These are phyloP conservation scores for Callipepla squamata DNA, from an alignment of 2,113 vertebrate genomes.

Conservation along the genomic window DNA sequence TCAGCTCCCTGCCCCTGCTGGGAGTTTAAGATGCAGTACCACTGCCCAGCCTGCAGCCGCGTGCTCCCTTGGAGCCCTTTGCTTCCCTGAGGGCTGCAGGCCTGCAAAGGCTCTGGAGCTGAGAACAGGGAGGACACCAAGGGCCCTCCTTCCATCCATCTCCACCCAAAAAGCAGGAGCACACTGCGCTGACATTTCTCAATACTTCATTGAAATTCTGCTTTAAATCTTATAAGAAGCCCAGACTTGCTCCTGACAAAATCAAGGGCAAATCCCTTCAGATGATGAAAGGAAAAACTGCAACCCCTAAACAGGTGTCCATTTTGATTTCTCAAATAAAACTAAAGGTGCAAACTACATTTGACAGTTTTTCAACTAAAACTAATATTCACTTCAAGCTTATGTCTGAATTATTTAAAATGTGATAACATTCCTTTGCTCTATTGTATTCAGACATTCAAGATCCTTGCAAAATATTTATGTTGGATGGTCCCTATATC, in stretches of 20 bases:
- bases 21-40: too few species aligned
- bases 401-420: constrained; percentile 41
- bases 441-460: constrained; percentile 33
- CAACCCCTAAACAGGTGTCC: not conserved
- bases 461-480: constrained; percentile 61
- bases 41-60: not conserved
- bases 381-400: constrained; percentile 5
- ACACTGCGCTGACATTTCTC: rapidly evolving
- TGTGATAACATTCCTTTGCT: constrained; percentile 18
- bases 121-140: not conserved
- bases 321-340: not conserved
- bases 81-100: rapidly evolving
- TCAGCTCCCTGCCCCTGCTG: not conserved
- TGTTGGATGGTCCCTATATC: constrained; percentile 40
- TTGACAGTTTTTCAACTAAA: constrained; percentile 51
- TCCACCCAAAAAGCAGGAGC: not conserved
- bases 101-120: not conserved
- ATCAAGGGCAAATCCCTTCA: not conserved
- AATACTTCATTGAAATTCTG: not conserved
- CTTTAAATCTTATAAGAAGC: not conserved
- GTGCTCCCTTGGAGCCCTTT: not conserved
- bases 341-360: not conserved
- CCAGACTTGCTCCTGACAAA: not conserved
- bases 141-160: not conserved
- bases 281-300: not conserved